Conservation (phyloP, 2,797 vertebrate species). For the Gastrophryne carolinensis region DNA sequence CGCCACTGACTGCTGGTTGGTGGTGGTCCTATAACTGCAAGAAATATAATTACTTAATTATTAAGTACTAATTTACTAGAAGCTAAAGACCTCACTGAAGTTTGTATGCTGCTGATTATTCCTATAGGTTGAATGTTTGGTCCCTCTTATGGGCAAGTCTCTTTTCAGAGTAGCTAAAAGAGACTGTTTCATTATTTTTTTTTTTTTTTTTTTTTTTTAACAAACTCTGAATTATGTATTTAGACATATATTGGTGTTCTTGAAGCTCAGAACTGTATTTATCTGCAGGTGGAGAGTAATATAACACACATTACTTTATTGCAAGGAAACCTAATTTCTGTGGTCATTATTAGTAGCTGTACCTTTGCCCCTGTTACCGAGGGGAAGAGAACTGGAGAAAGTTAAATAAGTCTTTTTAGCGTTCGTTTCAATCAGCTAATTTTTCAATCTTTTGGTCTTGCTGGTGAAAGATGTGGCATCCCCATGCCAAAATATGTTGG, state of each 20-base stretch:
- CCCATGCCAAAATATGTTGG: conserved; percentile 47
- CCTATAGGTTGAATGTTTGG: too few species aligned
- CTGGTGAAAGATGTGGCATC: conserved; percentile 46
- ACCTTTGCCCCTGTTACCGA: conserved; percentile 27
- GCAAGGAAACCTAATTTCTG: background rate
- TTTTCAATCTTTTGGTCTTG: conserved; percentile 49
- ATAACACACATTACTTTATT: conserved; percentile 3
- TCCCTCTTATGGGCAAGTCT: too few species aligned
- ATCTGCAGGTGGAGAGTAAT: background rate
- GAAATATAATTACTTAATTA: too few species aligned
- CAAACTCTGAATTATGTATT: background rate
- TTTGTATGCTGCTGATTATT: too few species aligned
- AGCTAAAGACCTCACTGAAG: too few species aligned
- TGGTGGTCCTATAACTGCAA: too few species aligned
- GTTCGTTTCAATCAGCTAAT: conserved; percentile 45
- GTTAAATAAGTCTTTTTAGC: conserved; percentile 54
- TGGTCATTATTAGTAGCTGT: background rate
- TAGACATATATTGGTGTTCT: background rate
- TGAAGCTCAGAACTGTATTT: background rate
- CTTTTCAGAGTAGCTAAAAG: too few species aligned
- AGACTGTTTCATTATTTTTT: too few species aligned
- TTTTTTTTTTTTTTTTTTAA: too few species aligned
- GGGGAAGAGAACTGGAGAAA: conserved; percentile 55
- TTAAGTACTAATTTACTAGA: too few species aligned
- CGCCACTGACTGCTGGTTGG: too few species aligned